These are phyloP conservation scores for Leptinotarsa defecta DNA, from an alignment of 1,140 invertebrate genomes.

Conservation along the genomic window DNA sequence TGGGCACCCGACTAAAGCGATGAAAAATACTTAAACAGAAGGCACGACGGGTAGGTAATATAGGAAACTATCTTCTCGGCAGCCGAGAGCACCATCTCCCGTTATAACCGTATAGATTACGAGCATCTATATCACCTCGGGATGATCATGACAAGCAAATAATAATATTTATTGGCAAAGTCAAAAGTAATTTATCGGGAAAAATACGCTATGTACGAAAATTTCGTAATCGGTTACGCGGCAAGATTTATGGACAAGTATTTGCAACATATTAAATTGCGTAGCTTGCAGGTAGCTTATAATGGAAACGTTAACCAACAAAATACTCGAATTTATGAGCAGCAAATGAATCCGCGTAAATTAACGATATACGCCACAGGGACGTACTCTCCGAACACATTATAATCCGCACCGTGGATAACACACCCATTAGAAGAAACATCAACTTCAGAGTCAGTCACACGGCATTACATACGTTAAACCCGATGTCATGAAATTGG, in stretches of 20 bases:
- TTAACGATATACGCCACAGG: constrained; percentile 17
- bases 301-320: constrained; percentile 30
- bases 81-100: constrained; percentile 12
- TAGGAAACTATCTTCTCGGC: constrained; percentile 16
- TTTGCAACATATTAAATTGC: constrained; percentile 36
- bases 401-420: neutral
- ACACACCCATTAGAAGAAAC: neutral
- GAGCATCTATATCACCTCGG: constrained; percentile 24
- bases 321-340: constrained; percentile 25
- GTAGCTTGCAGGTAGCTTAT: constrained; percentile 26
- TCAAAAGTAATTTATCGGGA: constrained; percentile 28
- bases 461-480: neutral
- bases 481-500: too few species aligned
- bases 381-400: neutral
- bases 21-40: constrained; percentile 17
- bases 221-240: constrained; percentile 32
- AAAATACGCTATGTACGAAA: constrained; percentile 25
- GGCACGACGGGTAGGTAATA: constrained; percentile 17
- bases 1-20: constrained; percentile 17
- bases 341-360: constrained; percentile 18
- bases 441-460: neutral
- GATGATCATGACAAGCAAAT: constrained; percentile 25
- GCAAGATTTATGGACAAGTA: constrained; percentile 32
- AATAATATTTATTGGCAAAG: constrained; percentile 30
- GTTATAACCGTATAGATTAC: constrained; percentile 21